Conservation (phyloP, 2,888 invertebrate species). For the Tenthredo mesomela region DNA sequence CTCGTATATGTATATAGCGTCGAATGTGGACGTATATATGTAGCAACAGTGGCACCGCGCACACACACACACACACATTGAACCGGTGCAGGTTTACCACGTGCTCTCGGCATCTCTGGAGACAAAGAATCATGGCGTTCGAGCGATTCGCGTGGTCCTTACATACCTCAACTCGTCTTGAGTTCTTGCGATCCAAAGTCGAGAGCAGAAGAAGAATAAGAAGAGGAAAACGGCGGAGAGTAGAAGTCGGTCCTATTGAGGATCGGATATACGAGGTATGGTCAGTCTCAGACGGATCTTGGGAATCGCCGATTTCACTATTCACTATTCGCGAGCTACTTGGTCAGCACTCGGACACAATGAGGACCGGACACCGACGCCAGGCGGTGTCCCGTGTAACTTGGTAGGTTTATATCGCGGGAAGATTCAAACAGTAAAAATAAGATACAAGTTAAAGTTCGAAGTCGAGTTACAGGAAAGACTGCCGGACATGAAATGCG, state of each 20-base stretch:
- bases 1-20: not conserved
- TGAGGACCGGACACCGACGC: constrained; percentile 3
- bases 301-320: not conserved
- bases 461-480: not conserved
- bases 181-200: not conserved
- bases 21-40: not conserved
- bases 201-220: not conserved
- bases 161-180: not conserved
- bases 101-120: not conserved
- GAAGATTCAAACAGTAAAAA: not conserved
- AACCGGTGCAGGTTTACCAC: not conserved
- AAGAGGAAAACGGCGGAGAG: not conserved
- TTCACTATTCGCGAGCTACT: not conserved
- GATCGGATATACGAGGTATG: not conserved
- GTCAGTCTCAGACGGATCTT: not conserved
- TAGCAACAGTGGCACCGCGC: not conserved
- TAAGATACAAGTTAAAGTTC: too few relatives aligned
- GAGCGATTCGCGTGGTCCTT: not conserved
- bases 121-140: constrained; percentile 38
- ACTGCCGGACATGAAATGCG: constrained; percentile 6
- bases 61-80: not conserved
- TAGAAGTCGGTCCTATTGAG: not conserved
- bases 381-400: constrained; percentile 22
- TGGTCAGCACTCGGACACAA: constrained; percentile 5
- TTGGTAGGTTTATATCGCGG: not conserved